Conservation (phyloP, 2,113 vertebrate genomes). For the Grus americana region DNA sequence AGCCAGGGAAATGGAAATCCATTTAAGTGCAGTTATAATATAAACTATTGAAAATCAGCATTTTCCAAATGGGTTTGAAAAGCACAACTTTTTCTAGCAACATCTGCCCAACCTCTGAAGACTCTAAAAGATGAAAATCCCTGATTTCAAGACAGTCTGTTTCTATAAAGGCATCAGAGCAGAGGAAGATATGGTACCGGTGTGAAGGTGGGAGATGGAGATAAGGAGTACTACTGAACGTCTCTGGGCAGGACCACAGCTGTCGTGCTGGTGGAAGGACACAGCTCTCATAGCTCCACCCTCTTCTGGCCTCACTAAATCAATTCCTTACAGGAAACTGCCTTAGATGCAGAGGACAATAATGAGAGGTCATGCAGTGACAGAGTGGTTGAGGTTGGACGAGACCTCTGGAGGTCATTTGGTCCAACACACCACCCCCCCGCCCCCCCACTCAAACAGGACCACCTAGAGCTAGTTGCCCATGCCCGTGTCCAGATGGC, state of each 20-base stretch:
- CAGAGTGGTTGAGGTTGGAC: neutral
- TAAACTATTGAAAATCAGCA: neutral
- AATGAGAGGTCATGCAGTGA: neutral
- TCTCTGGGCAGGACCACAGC: neutral
- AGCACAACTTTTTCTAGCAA: neutral
- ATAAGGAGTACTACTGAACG: neutral
- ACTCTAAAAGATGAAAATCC: neutral
- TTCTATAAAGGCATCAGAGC: neutral
- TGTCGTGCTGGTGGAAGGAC: neutral
- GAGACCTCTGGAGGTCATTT: neutral
- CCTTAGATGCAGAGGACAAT: neutral
- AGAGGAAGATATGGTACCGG: accelerated
- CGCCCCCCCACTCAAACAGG: neutral
- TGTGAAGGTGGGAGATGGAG: neutral
- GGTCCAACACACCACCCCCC: neutral
- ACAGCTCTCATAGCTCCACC: neutral
- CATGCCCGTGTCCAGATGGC: neutral
- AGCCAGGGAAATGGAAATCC: neutral
- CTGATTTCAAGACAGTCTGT: neutral
- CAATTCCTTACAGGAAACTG: neutral
- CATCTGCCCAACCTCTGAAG: neutral
- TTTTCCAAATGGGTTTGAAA: neutral
- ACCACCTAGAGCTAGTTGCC: neutral
- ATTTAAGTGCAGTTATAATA: neutral
- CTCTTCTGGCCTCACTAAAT: neutral